A percentile compares a stretch with the other conserved stretches of the same genome.
Conservation (phyloP, 2,113 vertebrate genomes). For the Microcebus ravelobensis region DNA sequence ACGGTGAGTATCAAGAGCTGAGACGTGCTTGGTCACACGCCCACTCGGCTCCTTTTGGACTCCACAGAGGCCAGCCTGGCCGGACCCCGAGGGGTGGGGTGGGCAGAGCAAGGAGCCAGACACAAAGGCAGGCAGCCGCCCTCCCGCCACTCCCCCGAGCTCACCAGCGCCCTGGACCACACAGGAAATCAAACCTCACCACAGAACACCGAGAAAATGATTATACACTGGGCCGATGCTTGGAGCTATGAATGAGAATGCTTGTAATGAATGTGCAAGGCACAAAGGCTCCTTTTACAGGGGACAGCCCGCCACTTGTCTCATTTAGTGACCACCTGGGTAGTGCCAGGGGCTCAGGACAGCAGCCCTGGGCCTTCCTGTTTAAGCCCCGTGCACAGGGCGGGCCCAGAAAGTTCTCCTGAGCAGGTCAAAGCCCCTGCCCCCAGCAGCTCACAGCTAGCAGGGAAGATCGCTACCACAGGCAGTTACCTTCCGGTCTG, state of each 20-base stretch:
- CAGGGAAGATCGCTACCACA: accelerated
- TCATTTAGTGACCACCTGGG: background rate
- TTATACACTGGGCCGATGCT: background rate
- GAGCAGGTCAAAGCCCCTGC: too few relatives aligned
- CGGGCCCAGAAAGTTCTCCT: background rate
- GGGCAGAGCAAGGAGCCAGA: background rate
- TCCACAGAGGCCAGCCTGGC: background rate
- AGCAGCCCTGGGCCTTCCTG: background rate
- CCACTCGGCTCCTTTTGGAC: background rate
- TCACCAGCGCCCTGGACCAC: background rate
- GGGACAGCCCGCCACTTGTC: too few relatives aligned
- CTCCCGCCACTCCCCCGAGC: background rate
- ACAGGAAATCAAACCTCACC: background rate
- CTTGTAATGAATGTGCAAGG: too few relatives aligned
- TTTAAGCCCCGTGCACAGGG: background rate
- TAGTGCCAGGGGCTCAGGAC: background rate
- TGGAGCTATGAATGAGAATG: too few relatives aligned
- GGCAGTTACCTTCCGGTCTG: background rate
- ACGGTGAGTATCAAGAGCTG: background rate
- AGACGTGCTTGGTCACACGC: background rate
- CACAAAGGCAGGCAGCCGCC: background rate
- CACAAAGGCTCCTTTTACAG: background rate
- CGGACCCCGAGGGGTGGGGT: background rate
- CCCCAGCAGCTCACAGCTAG: background rate
- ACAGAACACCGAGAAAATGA: background rate